Evolutionary conservation across 2,888 invertebrate species (phyloP).

Genomic region (Girardia tigrina): DNA sequence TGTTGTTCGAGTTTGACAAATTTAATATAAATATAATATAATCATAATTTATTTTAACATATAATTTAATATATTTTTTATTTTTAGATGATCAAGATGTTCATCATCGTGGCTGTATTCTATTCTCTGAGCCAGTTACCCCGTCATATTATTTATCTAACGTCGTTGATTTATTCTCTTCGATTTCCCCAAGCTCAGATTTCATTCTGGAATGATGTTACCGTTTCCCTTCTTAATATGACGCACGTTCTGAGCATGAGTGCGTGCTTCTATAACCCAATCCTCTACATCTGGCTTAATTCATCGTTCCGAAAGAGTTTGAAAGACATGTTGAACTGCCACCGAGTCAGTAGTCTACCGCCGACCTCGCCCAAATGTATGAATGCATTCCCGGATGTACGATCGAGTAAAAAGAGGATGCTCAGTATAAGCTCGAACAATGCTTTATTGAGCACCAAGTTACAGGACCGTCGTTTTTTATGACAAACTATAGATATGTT

Average conservation of each 20-base stretch:
- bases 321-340: background rate
- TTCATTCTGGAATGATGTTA: background rate
- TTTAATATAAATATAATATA: too few relatives aligned
- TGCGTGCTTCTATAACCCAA: background rate
- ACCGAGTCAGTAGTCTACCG: background rate
- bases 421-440: background rate
- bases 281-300: background rate
- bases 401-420: background rate
- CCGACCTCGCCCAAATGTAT: slow-evolving; percentile 3
- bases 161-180: background rate
- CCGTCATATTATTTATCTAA: background rate
- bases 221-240: background rate
- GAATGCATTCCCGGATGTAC: background rate
- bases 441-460: background rate
- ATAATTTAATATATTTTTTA: background rate
- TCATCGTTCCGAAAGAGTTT: background rate
- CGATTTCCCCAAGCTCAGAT: background rate
- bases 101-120: background rate
- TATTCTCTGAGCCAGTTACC: background rate
- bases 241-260: background rate
- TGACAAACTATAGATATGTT: too few relatives aligned
- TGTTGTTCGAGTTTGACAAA: too few relatives aligned
- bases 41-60: too few relatives aligned
- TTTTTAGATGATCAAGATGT: slow-evolving; percentile 15
- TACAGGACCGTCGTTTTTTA: background rate